Conservation (phyloP, 1,140 invertebrate species). For the honey bee (Apis mellifera) region Amel_HAv3.1 CM009937.2:11819501-11820000, state of each 20-base stretch:
- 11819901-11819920: not conserved
- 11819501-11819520: slow-evolving; percentile 43
- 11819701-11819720: slow-evolving; percentile 44
- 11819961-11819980: too few relatives aligned
- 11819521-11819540: slow-evolving; percentile 42
- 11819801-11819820: slow-evolving; percentile 35
- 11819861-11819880: not conserved
- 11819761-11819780: slow-evolving; percentile 29
- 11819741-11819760: slow-evolving; percentile 28
- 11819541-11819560: not conserved
- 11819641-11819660: slow-evolving; percentile 64
- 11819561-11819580: not conserved
- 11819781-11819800: slow-evolving; percentile 53
- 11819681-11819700: slow-evolving; percentile 47
- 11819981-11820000: too few relatives aligned
- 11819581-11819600: slow-evolving; percentile 42
- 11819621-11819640: slow-evolving; percentile 31
- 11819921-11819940: too few relatives aligned
- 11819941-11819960: too few relatives aligned
- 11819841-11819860: not conserved
- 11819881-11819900: not conserved
- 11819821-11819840: slow-evolving; percentile 19
- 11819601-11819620: slow-evolving; percentile 44
- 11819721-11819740: slow-evolving; percentile 34
- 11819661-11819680: slow-evolving; percentile 65